phyloP scores from a whole-genome alignment of 2,113 vertebrate species.

The Beaufortia kweichowensis region DNA sequence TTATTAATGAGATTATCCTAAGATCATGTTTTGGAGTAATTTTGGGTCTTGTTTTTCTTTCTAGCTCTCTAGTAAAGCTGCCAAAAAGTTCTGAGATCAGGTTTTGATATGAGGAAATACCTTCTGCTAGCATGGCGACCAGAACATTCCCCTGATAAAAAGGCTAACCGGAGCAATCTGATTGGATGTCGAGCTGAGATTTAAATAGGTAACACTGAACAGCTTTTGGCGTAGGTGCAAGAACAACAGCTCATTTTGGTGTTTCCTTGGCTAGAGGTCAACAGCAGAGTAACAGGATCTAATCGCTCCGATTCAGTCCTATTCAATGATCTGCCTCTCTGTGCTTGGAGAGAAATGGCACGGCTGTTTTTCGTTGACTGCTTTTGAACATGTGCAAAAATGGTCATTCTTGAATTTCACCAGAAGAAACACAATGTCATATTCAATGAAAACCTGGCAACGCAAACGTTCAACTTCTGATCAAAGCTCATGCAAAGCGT shows the following conservation, averaged over 20 bases:
- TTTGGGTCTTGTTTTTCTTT: slow-evolving; percentile 23
- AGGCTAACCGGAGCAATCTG: slow-evolving; percentile 30
- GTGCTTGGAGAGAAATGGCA: slow-evolving; percentile 27
- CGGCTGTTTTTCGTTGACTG: not conserved
- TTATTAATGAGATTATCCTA: slow-evolving; percentile 40
- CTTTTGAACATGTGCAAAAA: slow-evolving; percentile 15
- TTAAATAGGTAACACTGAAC: slow-evolving; percentile 57
- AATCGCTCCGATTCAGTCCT: slow-evolving; percentile 63
- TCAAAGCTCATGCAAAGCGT: slow-evolving; percentile 7
- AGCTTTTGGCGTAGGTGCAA: slow-evolving; percentile 62
- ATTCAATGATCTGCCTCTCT: slow-evolving; percentile 56
- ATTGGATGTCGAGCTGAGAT: slow-evolving; percentile 47
- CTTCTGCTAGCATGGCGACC: slow-evolving; percentile 52
- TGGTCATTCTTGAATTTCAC: not conserved
- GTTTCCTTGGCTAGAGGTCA: slow-evolving; percentile 67
- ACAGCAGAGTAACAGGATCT: slow-evolving; percentile 62
- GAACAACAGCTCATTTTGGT: slow-evolving; percentile 70
- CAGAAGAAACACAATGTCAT: not conserved
- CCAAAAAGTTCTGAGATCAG: slow-evolving; percentile 57
- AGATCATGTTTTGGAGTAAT: slow-evolving; percentile 40
- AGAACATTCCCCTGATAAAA: slow-evolving; percentile 61
- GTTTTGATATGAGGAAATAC: slow-evolving; percentile 66
- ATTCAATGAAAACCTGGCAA: not conserved
- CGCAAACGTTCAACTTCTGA: slow-evolving; percentile 11
- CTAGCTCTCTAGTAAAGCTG: slow-evolving; percentile 34